Conservation (phyloP, 2,888 invertebrate genomes). For the Ischnura elegans region DNA sequence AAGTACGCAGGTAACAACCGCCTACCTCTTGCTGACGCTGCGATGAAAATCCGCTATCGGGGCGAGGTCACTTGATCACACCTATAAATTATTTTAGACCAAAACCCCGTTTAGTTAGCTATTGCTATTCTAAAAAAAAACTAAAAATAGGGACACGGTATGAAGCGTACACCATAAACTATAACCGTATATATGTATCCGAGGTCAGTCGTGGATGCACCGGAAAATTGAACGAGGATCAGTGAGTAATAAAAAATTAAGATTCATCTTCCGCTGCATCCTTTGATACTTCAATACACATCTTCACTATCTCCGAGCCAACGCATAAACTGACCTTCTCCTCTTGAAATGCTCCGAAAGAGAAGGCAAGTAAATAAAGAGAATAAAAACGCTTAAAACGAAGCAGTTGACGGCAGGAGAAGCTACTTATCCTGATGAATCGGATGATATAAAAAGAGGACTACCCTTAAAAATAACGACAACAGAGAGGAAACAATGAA, state of each 20-base stretch:
- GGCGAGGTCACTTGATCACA: no score
- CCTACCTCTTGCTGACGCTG: neutral
- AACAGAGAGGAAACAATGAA: no score
- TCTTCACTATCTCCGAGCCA: neutral
- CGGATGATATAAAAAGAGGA: neutral
- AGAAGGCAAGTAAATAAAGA: neutral
- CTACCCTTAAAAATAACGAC: neutral
- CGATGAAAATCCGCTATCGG: neutral
- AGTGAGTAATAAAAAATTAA: neutral
- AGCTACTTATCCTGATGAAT: constrained; percentile 55
- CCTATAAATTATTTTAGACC: no score
- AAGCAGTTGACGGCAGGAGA: constrained; percentile 39
- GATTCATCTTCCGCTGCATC: neutral
- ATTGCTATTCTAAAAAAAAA: neutral
- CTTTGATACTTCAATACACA: neutral
- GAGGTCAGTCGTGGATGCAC: constrained; percentile 43
- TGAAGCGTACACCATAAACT: neutral
- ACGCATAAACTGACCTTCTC: neutral
- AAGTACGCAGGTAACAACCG: neutral
- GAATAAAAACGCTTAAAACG: neutral
- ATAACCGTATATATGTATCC: constrained; percentile 48
- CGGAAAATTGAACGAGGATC: constrained; percentile 17
- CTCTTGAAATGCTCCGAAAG: constrained; percentile 23
- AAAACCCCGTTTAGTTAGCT: neutral
- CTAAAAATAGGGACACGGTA: neutral